A percentile compares a stretch with the other conserved stretches of the same genome.
Conservation (phyloP, 2,113 vertebrate species). For the Hippotragus niger region DNA sequence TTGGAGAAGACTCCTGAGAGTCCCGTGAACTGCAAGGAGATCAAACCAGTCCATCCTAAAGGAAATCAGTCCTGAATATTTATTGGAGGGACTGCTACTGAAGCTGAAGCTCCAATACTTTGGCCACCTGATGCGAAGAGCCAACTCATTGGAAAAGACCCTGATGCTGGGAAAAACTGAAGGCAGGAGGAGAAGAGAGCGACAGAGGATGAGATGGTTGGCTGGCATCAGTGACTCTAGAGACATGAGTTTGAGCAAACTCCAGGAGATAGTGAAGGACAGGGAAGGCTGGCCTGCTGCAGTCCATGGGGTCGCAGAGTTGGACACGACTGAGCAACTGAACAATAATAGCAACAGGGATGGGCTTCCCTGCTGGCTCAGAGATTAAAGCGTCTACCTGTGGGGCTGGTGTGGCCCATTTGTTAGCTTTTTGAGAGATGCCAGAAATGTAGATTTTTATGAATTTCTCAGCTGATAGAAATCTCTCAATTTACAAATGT, state of each 20-base stretch:
- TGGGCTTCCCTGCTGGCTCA: neutral
- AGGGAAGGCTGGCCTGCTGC: neutral
- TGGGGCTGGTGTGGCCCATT: neutral
- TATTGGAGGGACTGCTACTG: neutral
- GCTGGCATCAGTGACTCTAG: neutral
- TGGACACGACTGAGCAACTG: neutral
- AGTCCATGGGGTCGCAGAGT: neutral
- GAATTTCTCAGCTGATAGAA: neutral
- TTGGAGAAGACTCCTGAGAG: neutral
- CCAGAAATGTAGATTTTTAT: neutral
- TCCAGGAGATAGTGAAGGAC: neutral
- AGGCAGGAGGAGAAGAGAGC: neutral
- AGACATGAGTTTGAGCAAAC: neutral
- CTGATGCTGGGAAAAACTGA: neutral
- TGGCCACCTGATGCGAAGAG: neutral
- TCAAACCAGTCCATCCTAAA: neutral
- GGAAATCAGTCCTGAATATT: neutral
- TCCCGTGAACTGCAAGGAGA: neutral
- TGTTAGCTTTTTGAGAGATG: slow-evolving; percentile 30
- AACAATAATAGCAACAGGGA: neutral
- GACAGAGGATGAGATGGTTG: neutral
- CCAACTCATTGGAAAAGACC: neutral
- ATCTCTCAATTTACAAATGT: neutral
- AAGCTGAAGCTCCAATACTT: neutral
- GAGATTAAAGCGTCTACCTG: too few relatives aligned